A percentile compares a stretch with the other conserved stretches of the same genome.
Evolutionary conservation across 2,797 vertebrate genomes (phyloP).

Genomic region (Telmatherina bonti): DNA sequence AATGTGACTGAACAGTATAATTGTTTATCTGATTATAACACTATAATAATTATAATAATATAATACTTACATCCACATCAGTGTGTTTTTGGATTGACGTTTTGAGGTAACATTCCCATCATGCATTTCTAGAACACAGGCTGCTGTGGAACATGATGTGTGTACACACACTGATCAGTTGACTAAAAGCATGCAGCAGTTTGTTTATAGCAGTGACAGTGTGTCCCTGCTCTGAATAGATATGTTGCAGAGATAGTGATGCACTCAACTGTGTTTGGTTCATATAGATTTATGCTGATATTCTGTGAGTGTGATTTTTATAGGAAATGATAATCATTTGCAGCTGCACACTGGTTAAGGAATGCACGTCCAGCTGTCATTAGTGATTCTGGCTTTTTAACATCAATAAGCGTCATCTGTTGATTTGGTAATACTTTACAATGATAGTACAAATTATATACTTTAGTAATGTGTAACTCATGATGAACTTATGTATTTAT

Average conservation of each 20-base stretch:
- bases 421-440: too few species aligned
- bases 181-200: neutral
- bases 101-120: slow-evolving; percentile 35
- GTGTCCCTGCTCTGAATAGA: slow-evolving; percentile 14
- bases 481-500: too few species aligned
- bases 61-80: neutral
- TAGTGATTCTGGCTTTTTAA: neutral
- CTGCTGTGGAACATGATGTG: slow-evolving; percentile 25
- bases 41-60: neutral
- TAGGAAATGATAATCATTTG: neutral
- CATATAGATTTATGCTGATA: neutral
- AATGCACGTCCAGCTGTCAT: neutral
- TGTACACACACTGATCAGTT: slow-evolving; percentile 21
- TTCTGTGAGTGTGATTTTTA: neutral
- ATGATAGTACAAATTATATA: too few species aligned
- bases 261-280: neutral
- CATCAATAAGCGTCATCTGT: neutral
- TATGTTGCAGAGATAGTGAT: neutral
- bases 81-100: neutral
- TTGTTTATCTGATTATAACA: neutral
- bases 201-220: slow-evolving; percentile 32
- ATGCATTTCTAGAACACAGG: slow-evolving; percentile 3
- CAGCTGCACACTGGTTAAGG: neutral
- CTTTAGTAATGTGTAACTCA: too few species aligned
- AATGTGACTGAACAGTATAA: neutral